These are phyloP conservation scores for Sinosuthora webbiana DNA, from an alignment of 2,113 vertebrate genomes.

Conservation along the genomic window DNA sequence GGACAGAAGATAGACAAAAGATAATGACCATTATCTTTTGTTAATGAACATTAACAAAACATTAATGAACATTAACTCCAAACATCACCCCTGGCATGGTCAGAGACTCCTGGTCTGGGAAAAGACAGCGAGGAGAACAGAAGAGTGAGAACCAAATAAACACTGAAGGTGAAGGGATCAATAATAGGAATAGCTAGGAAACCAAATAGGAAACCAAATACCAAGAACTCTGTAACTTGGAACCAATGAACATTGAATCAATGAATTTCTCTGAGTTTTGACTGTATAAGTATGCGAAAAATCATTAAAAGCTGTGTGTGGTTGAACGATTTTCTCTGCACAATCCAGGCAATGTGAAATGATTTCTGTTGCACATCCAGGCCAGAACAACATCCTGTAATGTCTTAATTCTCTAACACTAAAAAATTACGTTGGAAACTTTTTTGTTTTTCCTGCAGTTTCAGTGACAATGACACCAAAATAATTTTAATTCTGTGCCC, in stretches of 20 bases:
- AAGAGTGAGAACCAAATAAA: background rate
- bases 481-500: background rate
- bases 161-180: background rate
- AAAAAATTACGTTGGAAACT: background rate
- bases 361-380: background rate
- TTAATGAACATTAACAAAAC: background rate
- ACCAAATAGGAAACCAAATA: background rate
- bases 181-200: background rate
- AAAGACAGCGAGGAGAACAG: background rate
- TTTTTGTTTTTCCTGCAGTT: background rate
- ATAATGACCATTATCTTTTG: background rate
- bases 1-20: background rate
- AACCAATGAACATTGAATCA: background rate
- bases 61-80: background rate
- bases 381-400: background rate
- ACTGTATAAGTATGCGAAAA: background rate
- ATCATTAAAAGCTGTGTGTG: background rate
- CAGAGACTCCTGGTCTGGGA: background rate
- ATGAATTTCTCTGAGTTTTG: background rate
- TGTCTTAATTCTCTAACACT: background rate
- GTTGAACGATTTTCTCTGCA: background rate
- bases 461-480: background rate
- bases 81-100: background rate
- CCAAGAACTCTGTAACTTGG: background rate
- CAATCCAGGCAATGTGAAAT: background rate